Conservation (phyloP, 2,888 invertebrate species). For the Silvanus unidentatus region DNA sequence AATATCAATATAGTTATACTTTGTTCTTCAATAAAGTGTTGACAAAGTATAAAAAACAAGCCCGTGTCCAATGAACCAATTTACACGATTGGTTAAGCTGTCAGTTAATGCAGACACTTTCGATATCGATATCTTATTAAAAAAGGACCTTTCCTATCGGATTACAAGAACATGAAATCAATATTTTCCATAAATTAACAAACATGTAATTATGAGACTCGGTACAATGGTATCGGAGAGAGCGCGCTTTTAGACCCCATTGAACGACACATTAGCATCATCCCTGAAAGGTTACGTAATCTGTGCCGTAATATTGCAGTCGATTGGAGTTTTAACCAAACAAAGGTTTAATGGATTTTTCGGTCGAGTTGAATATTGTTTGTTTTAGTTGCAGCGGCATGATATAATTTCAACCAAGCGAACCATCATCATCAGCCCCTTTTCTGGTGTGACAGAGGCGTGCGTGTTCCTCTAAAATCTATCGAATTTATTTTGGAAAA, state of each 20-base stretch:
- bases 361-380: conserved; percentile 22
- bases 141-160: conserved; percentile 18
- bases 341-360: conserved; percentile 37
- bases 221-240: too few species aligned
- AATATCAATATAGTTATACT: too few species aligned
- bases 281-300: not conserved
- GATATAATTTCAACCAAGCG: too few species aligned
- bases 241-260: not conserved
- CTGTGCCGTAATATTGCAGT: conserved; percentile 3
- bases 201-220: too few species aligned
- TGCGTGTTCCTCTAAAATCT: conserved; percentile 9
- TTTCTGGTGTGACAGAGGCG: conserved; percentile 15
- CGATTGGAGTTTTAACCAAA: conserved; percentile 17
- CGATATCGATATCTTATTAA: conserved; percentile 34
- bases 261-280: too few species aligned
- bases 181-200: conserved; percentile 22
- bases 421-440: too few species aligned
- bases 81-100: conserved; percentile 38
- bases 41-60: too few species aligned
- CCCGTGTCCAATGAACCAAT: conserved; percentile 37
- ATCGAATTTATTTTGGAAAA: conserved; percentile 1
- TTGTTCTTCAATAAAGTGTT: too few species aligned
- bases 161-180: conserved; percentile 25
- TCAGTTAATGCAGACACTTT: conserved; percentile 34
- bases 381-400: conserved; percentile 25